phyloP scores from a whole-genome alignment of 2,888 invertebrate genomes.

The Mayetiola destructor region DNA sequence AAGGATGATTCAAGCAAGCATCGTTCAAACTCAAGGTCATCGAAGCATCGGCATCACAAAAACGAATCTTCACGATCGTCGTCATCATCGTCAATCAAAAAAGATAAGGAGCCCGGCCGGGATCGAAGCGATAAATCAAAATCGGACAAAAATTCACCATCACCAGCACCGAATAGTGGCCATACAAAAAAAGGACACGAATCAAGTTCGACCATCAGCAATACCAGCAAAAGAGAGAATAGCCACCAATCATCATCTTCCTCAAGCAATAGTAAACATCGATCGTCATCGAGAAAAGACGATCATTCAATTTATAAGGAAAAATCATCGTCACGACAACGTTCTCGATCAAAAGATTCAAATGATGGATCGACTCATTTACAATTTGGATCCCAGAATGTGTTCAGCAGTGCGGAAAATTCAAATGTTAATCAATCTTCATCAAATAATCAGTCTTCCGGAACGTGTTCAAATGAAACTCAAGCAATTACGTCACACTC shows the following conservation, averaged over 20 bases:
- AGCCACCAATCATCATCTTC: not conserved
- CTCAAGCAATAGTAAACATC: not conserved
- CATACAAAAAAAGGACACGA: not conserved
- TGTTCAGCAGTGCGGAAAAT: not conserved
- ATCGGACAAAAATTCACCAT: no score
- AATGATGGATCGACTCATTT: slow-evolving; percentile 46
- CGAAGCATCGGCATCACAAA: not conserved
- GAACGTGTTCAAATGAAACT: not conserved
- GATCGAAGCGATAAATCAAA: not conserved
- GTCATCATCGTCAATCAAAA: no score
- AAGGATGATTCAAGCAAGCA: not conserved
- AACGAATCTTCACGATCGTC: no score
- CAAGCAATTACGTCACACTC: slow-evolving; percentile 5
- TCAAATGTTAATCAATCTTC: not conserved
- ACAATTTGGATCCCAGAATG: not conserved
- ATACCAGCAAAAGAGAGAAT: not conserved
- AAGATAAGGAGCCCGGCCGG: not conserved
- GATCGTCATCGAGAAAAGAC: slow-evolving; percentile 31
- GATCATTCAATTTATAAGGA: slow-evolving; percentile 56
- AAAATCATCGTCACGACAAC: slow-evolving; percentile 46
- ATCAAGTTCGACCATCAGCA: not conserved
- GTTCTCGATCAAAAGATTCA: slow-evolving; percentile 67
- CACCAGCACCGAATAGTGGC: no score
- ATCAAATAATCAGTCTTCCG: not conserved
- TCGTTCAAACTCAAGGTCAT: not conserved